Conservation (phyloP, 2,113 vertebrate genomes). For the Jacana jacana region DNA sequence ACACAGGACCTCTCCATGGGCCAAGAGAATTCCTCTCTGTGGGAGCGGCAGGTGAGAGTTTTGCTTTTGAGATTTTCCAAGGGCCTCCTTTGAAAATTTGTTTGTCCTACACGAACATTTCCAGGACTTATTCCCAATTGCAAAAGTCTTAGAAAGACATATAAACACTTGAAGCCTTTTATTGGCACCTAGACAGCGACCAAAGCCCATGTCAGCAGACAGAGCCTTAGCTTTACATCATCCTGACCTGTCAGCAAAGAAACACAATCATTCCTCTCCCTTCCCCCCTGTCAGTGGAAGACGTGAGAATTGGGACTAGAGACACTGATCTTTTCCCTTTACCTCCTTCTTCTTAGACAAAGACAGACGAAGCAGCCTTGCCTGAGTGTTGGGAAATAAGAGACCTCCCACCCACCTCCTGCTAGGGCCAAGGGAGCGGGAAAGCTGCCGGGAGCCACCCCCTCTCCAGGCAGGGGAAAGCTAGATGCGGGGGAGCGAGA, state of each 20-base stretch:
- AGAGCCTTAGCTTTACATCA: not conserved
- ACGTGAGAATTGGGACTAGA: not conserved
- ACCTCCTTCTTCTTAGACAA: not conserved
- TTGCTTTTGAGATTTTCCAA: not conserved
- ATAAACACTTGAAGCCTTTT: not conserved
- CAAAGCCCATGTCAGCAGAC: not conserved
- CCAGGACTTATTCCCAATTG: not conserved
- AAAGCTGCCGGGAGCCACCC: conserved; percentile 28
- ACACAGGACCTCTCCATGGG: not conserved
- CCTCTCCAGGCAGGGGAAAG: not conserved
- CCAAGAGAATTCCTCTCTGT: not conserved
- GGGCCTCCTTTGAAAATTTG: not conserved
- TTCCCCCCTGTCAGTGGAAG: not conserved
- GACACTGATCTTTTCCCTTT: not conserved
- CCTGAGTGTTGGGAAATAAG: not conserved
- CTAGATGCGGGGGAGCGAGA: conserved; percentile 32
- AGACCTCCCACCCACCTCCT: conserved; percentile 12
- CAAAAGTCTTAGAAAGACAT: not conserved
- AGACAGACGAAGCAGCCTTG: not conserved
- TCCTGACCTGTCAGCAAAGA: not conserved
- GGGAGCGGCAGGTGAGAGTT: not conserved
- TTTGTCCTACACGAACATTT: not conserved
- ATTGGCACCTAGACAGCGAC: not conserved
- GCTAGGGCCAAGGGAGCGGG: not conserved
- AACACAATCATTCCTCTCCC: not conserved